Base-by-base conservation (phyloP, 2,113 vertebrate genomes). In the Leptocoma aspasia region DNA sequence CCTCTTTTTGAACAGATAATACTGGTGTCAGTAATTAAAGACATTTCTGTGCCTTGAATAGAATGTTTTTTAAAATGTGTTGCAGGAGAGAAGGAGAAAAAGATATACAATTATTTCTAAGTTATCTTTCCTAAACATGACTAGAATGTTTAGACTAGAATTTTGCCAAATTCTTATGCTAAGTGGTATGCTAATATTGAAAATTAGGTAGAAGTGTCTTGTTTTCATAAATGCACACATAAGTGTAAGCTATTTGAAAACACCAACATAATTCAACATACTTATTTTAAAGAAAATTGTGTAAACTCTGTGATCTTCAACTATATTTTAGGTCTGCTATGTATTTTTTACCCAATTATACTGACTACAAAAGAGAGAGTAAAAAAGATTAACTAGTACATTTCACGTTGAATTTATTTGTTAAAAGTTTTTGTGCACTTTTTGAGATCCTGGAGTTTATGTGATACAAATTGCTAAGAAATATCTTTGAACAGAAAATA, bases 181-280 rank as follows among this genome's bases (percentile, higher is more conserved):
- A 64, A 77, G 19, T 24, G 45, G 5, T 39, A 39, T 39, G 52
- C 8, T 69, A 44, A 60, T 47, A 76, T 60, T 90, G 41, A 91
- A 82, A 82, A 69, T 35, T 1, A 49, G 3, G 13, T 45, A 56
- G 2, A 57, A 86, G 2, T 50, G 22, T 9, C 66, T 70, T 49
- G 8, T 41, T 57, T 77, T 66, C 39, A 44, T 63, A 73, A 63
- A 37, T 75, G 22, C 13, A 66, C 7, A 35, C 19, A 11, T 28
- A 83, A 77, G 10, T 52, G 16, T 22, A 78, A 65, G 6, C 7
- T 35, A 8, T 70, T 76, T 88, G 52, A 13, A 64, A 79, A 61
- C 64, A 1, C 3, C 9, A 22, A 45, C 0, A 7, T 66, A 80
- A 44, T 64, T 64, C 11, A 59, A 39, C 1, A 0, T 26, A 41